These are phyloP conservation scores for Spodoptera frugiperda DNA, from an alignment of 1,140 invertebrate species.

Conservation along the genomic window DNA sequence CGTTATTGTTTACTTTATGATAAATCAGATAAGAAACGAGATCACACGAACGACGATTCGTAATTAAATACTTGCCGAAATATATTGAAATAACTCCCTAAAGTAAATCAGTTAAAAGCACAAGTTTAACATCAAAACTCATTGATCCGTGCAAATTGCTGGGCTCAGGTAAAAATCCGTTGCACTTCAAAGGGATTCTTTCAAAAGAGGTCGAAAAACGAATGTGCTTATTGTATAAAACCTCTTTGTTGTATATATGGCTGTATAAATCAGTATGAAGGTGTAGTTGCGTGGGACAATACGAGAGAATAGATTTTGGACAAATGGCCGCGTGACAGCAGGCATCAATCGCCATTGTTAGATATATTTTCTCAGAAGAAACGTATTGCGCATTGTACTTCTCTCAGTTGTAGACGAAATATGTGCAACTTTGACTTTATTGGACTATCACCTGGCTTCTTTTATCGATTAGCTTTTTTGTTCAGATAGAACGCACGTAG, in stretches of 20 bases:
- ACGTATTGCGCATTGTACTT: neutral
- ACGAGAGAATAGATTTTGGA: conserved; percentile 19
- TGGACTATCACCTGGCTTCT: neutral
- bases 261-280: conserved; percentile 35
- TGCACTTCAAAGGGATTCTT: conserved; percentile 42
- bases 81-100: too few species aligned
- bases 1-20: too few species aligned
- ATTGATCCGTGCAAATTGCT: conserved; percentile 34
- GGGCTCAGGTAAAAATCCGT: conserved; percentile 35
- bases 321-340: conserved; percentile 28
- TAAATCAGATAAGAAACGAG: too few species aligned
- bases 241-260: conserved; percentile 15
- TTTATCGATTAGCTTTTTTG: too few species aligned
- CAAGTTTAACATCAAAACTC: neutral
- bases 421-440: neutral
- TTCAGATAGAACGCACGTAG: too few species aligned
- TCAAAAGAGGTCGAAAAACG: conserved; percentile 28
- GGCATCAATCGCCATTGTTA: conserved; percentile 26
- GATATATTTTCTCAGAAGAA: conserved; percentile 15
- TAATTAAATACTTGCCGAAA: too few species aligned
- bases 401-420: neutral
- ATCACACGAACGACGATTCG: too few species aligned
- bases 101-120: neutral
- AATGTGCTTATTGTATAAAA: conserved; percentile 39
- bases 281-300: conserved; percentile 41